Evolutionary conservation across 2,797 vertebrate genomes (phyloP).

Genomic region (Ambastaia sidthimunki): DNA sequence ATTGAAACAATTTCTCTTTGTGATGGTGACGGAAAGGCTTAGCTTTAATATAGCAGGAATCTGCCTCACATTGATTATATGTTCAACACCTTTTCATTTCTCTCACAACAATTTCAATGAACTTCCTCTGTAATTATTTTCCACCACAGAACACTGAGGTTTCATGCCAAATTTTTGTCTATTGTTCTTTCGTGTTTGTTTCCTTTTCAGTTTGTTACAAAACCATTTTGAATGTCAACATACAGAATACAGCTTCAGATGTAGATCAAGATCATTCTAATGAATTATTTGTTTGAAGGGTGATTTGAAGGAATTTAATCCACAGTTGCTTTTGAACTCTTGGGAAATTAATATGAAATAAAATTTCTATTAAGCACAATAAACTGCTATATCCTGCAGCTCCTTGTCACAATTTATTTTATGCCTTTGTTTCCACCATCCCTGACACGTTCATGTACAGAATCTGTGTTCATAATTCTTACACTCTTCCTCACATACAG

Average conservation of each 20-base stretch:
- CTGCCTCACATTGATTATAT: conserved; percentile 24
- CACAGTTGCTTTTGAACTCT: conserved; percentile 62
- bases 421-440: conserved; percentile 78
- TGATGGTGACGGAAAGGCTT: conserved; percentile 18
- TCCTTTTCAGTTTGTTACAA: conserved; percentile 76
- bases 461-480: conserved; percentile 76
- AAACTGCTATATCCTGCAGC: conserved; percentile 40
- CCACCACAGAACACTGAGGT: conserved; percentile 54
- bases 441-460: conserved; percentile 80
- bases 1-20: conserved; percentile 13
- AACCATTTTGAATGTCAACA: conserved; percentile 83
- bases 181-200: conserved; percentile 70
- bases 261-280: conserved; percentile 71
- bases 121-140: conserved; percentile 17
- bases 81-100: conserved; percentile 33
- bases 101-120: conserved; percentile 15
- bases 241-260: conserved; percentile 74
- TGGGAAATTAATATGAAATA: conserved; percentile 53
- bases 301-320: conserved; percentile 61
- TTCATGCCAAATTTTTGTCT: conserved; percentile 55
- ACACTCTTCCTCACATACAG: conserved; percentile 53
- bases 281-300: conserved; percentile 67
- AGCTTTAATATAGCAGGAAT: conserved; percentile 14
- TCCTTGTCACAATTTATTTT: conserved; percentile 78
- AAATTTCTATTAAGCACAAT: conserved; percentile 41